These are phyloP conservation scores for Ifrita kowaldi DNA, from an alignment of 2,113 vertebrate species.

Conservation along the genomic window DNA sequence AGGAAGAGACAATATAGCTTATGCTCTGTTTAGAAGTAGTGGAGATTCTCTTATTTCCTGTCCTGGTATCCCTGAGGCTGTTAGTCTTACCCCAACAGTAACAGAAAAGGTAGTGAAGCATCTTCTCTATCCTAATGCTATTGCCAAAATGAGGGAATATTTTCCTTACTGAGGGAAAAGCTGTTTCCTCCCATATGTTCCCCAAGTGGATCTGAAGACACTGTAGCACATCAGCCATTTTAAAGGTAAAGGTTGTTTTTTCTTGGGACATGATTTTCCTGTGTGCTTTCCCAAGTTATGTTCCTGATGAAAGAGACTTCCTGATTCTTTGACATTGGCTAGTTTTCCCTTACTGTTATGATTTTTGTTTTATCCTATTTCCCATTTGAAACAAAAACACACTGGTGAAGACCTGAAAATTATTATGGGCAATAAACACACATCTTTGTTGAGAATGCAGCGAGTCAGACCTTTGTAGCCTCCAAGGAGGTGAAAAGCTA, in stretches of 20 bases:
- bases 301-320: neutral
- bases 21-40: neutral
- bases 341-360: neutral
- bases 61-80: neutral
- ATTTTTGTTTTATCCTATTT: neutral
- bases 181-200: neutral
- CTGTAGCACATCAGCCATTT: neutral
- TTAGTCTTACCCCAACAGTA: neutral
- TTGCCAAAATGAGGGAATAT: neutral
- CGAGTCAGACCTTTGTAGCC: neutral
- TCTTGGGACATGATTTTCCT: neutral
- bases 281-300: fast-evolving
- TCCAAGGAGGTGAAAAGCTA: neutral
- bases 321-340: neutral
- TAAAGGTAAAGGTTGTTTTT: neutral
- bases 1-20: neutral
- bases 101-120: neutral
- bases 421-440: neutral
- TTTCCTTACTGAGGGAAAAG: neutral
- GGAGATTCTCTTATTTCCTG: neutral
- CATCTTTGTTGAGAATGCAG: neutral
- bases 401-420: neutral
- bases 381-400: neutral
- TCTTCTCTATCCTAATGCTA: neutral
- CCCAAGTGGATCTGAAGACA: neutral